Conservation (phyloP, 1,140 invertebrate genomes). For the Drosophila bocqueti region DNA sequence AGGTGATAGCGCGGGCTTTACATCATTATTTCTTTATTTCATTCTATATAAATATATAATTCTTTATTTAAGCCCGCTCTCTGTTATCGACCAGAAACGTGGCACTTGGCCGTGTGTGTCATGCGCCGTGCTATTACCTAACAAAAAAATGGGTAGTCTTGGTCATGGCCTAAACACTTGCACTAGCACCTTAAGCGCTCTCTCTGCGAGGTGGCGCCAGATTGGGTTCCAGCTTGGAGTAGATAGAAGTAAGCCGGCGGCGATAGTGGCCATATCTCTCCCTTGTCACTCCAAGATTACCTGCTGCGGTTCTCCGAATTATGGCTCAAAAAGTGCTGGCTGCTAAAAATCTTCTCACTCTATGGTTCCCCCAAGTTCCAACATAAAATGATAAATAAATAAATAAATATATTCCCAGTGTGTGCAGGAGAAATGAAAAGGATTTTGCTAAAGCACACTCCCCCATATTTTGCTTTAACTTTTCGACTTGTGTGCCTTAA, state of each 20-base stretch:
- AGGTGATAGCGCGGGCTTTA: conserved; percentile 37
- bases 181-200: conserved; percentile 15
- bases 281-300: background rate
- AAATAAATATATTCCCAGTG: background rate
- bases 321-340: background rate
- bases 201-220: conserved; percentile 10
- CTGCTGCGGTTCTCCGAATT: background rate
- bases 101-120: background rate
- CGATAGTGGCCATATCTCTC: background rate
- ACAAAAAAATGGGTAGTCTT: conserved; percentile 16
- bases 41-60: background rate
- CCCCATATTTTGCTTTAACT: background rate
- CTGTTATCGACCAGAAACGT: conserved; percentile 30
- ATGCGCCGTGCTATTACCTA: conserved; percentile 28
- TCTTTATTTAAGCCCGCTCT: background rate
- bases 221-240: background rate
- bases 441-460: background rate
- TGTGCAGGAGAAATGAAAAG: background rate
- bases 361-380: too few relatives aligned
- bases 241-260: conserved; percentile 3
- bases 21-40: conserved; percentile 28
- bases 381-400: background rate
- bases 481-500: background rate
- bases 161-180: conserved; percentile 21
- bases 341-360: background rate